These are phyloP conservation scores for Nothobranchius kuhntae DNA, from an alignment of 2,113 vertebrate species.

Conservation along the genomic window DNA sequence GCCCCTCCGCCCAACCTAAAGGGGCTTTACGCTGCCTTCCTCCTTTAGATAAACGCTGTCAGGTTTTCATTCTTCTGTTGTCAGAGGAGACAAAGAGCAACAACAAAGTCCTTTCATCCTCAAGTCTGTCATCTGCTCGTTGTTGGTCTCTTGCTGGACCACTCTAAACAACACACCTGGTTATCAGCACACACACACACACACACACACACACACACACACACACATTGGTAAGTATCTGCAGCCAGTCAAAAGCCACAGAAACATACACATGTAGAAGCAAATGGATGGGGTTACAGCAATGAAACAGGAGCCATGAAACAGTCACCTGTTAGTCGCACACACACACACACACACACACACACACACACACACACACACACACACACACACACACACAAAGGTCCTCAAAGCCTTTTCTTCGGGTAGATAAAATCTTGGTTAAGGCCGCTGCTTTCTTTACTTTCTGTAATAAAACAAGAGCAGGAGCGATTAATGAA, in stretches of 20 bases:
- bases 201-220: background rate
- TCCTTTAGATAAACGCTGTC: background rate
- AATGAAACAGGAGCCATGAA: slow-evolving; percentile 56
- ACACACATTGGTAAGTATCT: background rate
- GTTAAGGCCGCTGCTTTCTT: slow-evolving; percentile 26
- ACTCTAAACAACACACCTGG: slow-evolving; percentile 51
- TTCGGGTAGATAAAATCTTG: background rate
- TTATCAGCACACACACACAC: background rate
- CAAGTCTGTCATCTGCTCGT: slow-evolving; percentile 37
- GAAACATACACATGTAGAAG: slow-evolving; percentile 11
- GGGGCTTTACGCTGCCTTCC: too few species aligned
- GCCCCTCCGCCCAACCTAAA: too few species aligned
- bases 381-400: background rate
- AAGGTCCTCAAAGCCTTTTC: background rate
- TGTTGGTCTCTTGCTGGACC: slow-evolving; percentile 28
- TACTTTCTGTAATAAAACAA: slow-evolving; percentile 37
- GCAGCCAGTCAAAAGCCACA: slow-evolving; percentile 1
- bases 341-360: background rate
- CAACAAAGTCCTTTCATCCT: slow-evolving; percentile 64
- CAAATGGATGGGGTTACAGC: slow-evolving; percentile 58
- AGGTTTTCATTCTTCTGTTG: slow-evolving; percentile 32
- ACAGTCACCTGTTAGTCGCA: slow-evolving; percentile 41
- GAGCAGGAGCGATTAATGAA: slow-evolving; percentile 36
- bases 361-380: background rate
- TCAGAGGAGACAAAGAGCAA: slow-evolving; percentile 40